Base-by-base conservation (phyloP, 2,888 invertebrate genomes). In the Melangyna quadrimaculata region DNA sequence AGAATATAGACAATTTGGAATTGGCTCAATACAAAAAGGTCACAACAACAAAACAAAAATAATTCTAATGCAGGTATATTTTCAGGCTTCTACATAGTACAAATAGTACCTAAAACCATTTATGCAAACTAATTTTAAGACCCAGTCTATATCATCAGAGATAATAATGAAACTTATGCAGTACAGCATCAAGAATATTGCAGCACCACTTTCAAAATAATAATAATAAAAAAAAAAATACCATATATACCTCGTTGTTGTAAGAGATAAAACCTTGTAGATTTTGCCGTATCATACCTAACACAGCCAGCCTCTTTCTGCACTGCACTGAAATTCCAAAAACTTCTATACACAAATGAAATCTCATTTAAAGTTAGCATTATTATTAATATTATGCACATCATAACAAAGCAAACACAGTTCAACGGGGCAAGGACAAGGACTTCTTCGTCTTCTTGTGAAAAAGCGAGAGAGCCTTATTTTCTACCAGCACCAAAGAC, bases 341-440 rank as follows among this genome's bases (percentile, higher is more conserved):
- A 77, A 35, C 57, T 57, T 40, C 37, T 51, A 77, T 22, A 70
- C 81, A 86, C 86, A 86, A 86, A 86, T 81, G 73, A 81, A 86
- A 86, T 81, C 86, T 86, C 86, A 86, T 80, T 86, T 86, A 86
- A 86, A 86, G 86, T 86, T 86, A 77, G 80, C 77, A 86, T 80
- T 80, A 86, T 86, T 86, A 86, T 86, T 77, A 77, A 86, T 77
- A 86, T 86, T 80, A 86, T 86, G 80, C 77, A 80, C 86, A 81
- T 80, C 86, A 80, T 86, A 77, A 86, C 80, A 86, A 86, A 72
- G 80, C 80, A 86, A 80, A 80, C 86, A 80, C 77, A 86, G 80
- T 77, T 86, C 86, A 80, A 69, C 86, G 69, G 80, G 72, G 61
- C 86, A 86, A 80, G 86, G 84, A 84, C 86, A 80, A 71, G 63